Evolutionary conservation across 2,113 vertebrate species (phyloP).

Genomic region (Numida meleagris): DNA sequence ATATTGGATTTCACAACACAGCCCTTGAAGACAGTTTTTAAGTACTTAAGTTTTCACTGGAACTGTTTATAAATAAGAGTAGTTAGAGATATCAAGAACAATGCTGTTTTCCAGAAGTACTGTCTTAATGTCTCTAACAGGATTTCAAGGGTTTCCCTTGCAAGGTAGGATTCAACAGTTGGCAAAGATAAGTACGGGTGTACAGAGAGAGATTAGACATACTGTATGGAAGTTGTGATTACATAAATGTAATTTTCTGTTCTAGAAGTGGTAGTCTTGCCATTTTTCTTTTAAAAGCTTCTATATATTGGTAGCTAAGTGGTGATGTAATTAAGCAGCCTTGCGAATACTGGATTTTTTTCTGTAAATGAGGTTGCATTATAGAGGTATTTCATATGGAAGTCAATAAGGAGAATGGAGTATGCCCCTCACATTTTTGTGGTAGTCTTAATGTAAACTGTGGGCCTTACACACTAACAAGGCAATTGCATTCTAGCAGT

Average conservation of each 20-base stretch:
- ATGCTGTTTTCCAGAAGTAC: neutral
- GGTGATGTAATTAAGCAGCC: neutral
- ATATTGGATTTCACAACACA: neutral
- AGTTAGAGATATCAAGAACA: neutral
- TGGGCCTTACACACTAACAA: neutral
- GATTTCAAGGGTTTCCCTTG: neutral
- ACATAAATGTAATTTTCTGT: neutral
- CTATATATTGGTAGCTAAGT: neutral
- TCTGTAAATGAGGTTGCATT: neutral
- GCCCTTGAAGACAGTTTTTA: neutral
- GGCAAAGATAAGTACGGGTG: neutral
- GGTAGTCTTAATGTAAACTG: neutral
- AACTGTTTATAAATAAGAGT: neutral
- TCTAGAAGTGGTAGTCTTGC: neutral
- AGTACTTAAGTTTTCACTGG: neutral
- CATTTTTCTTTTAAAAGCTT: neutral
- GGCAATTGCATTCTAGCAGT: neutral
- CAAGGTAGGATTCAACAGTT: neutral
- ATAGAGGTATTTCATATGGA: neutral
- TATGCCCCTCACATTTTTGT: neutral
- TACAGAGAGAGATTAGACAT: neutral
- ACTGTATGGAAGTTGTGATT: neutral
- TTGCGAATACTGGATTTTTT: neutral
- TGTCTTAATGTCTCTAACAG: neutral
- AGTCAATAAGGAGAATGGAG: neutral